Evolutionary conservation across 92 coral and sea anemone species (phyloP), one percentile per base, ranked within the genome.

Genomic region (Epizoanthus ramosus): DNA sequence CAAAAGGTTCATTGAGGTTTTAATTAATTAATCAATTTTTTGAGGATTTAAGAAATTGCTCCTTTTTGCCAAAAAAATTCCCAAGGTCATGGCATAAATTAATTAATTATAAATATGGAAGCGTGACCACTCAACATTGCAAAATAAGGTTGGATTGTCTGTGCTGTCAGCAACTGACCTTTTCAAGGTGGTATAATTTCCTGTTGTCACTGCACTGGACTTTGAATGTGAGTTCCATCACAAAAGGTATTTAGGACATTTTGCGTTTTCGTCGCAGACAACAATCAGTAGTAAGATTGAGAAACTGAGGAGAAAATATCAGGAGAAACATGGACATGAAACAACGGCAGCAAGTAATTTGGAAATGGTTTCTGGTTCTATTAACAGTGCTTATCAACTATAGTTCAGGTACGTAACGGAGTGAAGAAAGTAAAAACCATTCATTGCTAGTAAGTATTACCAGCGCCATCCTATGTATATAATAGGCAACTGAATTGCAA

Each of bases 81-180:
- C n/a, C n/a, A n/a, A n/a, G n/a, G n/a, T n/a, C n/a, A n/a, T n/a
- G n/a, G n/a, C n/a, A n/a, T n/a, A n/a, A n/a, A n/a, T n/a, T n/a
- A n/a, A n/a, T n/a, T n/a, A n/a, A n/a, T n/a, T n/a, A n/a, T n/a
- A 75, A 75, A 75, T 75, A 58, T 18, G 80, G 80, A 58, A 24
- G 35, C 53, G 18, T n/a, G 66, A 35, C 68, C 19, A 33, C 54
- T 57, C 33, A 33, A 3, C 80, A 18, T 58, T 75, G 56, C 80
- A 75, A 57, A 75, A 57, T 57, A 75, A 19, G 80, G 67, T 16
- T 13, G 23, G 10, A 15, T 31, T 74, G 53, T 57, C 80, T 18
- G 57, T 5, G 1, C 19, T 71, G 59, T 71, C 76, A 71, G 53
- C 57, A 47, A 43, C 12, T 7, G 57, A 47, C 17, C 18, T 24